Conservation (phyloP, 2,797 vertebrate genomes). For the Girardinus metallicus region DNA sequence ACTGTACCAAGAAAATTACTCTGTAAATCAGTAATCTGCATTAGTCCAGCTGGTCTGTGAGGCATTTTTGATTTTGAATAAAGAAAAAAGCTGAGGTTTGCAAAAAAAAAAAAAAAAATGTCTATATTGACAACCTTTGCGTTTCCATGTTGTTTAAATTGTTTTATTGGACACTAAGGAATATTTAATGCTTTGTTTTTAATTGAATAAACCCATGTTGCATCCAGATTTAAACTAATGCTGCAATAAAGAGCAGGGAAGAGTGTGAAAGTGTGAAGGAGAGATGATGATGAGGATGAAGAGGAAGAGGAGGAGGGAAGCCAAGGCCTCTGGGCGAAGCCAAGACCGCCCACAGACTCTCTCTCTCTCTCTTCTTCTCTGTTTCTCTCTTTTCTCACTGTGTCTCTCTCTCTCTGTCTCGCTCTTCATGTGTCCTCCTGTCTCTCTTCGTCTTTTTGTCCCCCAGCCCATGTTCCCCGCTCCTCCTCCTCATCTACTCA, state of each 20-base stretch:
- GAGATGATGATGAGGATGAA: slow-evolving; percentile 39
- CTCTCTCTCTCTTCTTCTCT: slow-evolving; percentile 39
- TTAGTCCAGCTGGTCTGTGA: background rate
- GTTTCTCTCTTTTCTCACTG: slow-evolving; percentile 22
- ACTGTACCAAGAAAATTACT: background rate
- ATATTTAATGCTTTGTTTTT: slow-evolving; percentile 5
- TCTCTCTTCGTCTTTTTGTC: slow-evolving; percentile 14
- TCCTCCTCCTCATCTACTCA: slow-evolving; percentile 38
- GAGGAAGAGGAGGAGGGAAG: slow-evolving; percentile 62
- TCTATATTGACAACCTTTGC: background rate
- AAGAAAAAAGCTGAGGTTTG: background rate
- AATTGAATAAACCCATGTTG: slow-evolving; percentile 9
- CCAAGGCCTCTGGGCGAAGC: slow-evolving; percentile 72
- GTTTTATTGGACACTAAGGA: background rate
- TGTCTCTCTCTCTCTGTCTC: slow-evolving; percentile 21
- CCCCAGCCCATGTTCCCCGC: slow-evolving; percentile 22
- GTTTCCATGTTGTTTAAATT: background rate
- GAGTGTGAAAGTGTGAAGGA: slow-evolving; percentile 53
- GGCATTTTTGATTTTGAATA: background rate
- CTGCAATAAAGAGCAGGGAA: slow-evolving; percentile 25
- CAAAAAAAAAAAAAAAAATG: background rate
- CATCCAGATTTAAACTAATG: slow-evolving; percentile 20
- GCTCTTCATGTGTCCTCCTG: slow-evolving; percentile 9
- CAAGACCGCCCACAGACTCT: slow-evolving; percentile 71
- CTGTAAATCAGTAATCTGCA: background rate